Evolutionary conservation across 2,113 vertebrate species (phyloP).

Genomic region (Laticauda colubrina): DNA sequence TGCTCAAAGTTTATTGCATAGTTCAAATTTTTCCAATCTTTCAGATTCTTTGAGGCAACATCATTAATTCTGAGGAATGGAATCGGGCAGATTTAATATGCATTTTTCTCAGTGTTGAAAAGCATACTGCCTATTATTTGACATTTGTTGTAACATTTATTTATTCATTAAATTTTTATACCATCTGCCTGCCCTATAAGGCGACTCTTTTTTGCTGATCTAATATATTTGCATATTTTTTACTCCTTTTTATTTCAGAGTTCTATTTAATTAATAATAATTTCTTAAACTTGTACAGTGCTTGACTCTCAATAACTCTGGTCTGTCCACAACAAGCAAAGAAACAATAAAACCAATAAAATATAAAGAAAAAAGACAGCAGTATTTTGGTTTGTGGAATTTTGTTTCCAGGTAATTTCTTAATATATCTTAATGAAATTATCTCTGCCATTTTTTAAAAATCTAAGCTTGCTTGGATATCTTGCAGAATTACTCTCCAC

Average conservation of each 20-base stretch:
- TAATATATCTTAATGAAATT: background rate
- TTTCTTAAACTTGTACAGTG: background rate
- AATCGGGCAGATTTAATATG: background rate
- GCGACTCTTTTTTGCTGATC: background rate
- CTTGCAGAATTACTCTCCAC: constrained; percentile 31
- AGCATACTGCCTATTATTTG: background rate
- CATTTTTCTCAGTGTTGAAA: background rate
- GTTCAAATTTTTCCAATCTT: background rate
- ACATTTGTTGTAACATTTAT: background rate
- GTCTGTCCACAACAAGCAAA: background rate
- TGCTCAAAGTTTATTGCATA: background rate
- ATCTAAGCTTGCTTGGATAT: background rate
- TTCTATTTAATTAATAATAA: background rate
- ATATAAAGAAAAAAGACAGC: background rate
- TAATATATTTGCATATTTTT: background rate
- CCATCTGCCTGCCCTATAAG: background rate
- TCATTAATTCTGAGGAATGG: background rate
- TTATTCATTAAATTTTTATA: background rate
- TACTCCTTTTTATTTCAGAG: background rate
- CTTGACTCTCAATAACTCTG: background rate
- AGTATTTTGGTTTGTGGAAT: background rate
- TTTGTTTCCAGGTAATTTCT: background rate
- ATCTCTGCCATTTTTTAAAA: background rate
- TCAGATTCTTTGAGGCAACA: background rate
- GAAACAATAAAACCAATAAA: background rate